Evolutionary conservation across 35 echinoderm and acorn worm genomes (phyloP).

Genomic region (Apostichopus japonicus): DNA sequence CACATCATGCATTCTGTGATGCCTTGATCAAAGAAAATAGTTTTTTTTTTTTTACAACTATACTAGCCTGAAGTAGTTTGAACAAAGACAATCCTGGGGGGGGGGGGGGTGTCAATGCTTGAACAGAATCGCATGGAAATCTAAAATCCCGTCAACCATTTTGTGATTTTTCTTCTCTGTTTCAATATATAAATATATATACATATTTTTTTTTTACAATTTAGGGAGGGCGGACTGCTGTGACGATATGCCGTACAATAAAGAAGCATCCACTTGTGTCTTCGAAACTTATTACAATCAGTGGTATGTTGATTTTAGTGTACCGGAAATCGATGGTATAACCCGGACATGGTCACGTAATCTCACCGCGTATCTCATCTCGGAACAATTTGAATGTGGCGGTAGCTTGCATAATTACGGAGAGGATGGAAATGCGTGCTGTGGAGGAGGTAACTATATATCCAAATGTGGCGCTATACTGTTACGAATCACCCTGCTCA

Average conservation of each 20-base stretch:
- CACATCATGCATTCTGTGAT: too few relatives aligned
- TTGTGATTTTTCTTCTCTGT: too few relatives aligned
- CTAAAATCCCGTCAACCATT: too few relatives aligned
- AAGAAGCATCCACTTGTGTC: not conserved
- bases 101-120: too few relatives aligned
- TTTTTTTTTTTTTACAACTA: too few relatives aligned
- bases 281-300: not conserved
- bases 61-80: too few relatives aligned
- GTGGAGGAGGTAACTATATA: not conserved
- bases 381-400: constrained; percentile 13
- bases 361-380: not conserved
- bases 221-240: not conserved
- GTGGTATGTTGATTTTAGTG: not conserved
- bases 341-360: not conserved
- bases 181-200: too few relatives aligned
- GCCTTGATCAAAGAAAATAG: too few relatives aligned
- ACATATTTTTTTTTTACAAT: not conserved
- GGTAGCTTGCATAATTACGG: not conserved
- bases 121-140: too few relatives aligned
- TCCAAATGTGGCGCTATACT: too few relatives aligned
- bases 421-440: constrained; percentile 10
- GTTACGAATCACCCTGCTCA: too few relatives aligned
- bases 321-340: not conserved
- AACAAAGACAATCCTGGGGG: too few relatives aligned
- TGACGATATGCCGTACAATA: not conserved